Evolutionary conservation across 2,113 vertebrate genomes (phyloP), one percentile per base, ranked within the genome.

Genomic region (Empidonax traillii): DNA sequence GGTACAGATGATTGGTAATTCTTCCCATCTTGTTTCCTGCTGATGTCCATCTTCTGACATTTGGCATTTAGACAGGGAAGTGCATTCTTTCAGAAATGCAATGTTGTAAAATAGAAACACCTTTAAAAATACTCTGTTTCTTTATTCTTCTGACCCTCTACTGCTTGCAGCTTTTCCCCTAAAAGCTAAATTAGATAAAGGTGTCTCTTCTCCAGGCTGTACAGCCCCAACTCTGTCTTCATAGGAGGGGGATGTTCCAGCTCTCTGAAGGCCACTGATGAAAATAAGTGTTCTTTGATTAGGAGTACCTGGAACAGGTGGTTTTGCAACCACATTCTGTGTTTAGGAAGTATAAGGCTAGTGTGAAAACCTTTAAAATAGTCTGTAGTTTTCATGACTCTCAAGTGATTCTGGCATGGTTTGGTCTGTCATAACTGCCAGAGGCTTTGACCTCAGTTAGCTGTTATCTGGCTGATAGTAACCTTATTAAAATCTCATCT

Each of bases 11-110:
- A 43, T 69, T 96, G 94, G 71, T 89, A 88, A 85, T 91, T 95
- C 81, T 91, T 96, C 67, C 66, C 82, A 46, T 89, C 91, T 96
- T 85, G 37, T 85, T 41, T 94, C 93, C 94, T 97, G 93, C 95
- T 98, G 87, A 59, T 80, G 61, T 81, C 80, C 71, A 79, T 98
- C 94, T 56, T 76, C 63, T 76, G 63, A 93, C 87, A 89, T 91
- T 96, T 88, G 93, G 95, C 46, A 78, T 67, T 97, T 76, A 61
- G 19, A 55, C 16, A 30, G 96, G 96, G 92, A 91, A 53, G 33
- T 31, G 37, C 82, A 93, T 35, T 94, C 78, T 96, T 94, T 93
- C 93, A 96, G 94, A 94, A 89, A 56, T 66, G 53, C 65, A 86
- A 87, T 61, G 23, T 71, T 96, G 47, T 89, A 86, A 94, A 93